These are phyloP conservation scores for Eulimnadia texana DNA, from an alignment of 1,140 invertebrate genomes.

Conservation along the genomic window DNA sequence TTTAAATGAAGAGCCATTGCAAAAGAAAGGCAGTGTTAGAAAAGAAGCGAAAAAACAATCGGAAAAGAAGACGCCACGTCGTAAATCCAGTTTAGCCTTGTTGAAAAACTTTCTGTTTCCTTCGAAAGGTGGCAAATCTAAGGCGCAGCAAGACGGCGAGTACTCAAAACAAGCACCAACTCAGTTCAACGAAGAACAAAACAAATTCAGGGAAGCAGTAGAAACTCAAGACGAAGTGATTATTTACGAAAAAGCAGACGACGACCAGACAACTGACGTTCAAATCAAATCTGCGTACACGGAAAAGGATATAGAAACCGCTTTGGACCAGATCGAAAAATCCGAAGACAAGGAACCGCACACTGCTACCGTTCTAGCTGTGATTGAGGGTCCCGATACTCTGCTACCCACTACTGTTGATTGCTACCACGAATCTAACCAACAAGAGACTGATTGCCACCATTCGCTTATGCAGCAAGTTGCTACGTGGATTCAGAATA, in stretches of 20 bases:
- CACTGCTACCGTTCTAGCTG: neutral
- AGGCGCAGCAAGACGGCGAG: neutral
- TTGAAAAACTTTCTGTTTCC: neutral
- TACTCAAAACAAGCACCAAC: neutral
- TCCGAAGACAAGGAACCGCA: neutral
- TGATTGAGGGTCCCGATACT: neutral
- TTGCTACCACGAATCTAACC: too few relatives aligned
- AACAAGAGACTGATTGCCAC: too few relatives aligned
- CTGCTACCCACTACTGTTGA: neutral
- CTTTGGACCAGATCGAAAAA: neutral
- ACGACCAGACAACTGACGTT: neutral
- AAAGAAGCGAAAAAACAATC: neutral
- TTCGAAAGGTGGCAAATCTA: neutral
- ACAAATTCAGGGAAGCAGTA: neutral
- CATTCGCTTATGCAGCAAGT: neutral
- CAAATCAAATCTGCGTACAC: neutral
- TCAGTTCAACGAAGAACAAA: neutral
- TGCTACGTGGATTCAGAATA: neutral
- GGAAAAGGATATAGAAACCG: neutral
- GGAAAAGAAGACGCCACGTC: neutral
- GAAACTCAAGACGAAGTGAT: too few relatives aligned
- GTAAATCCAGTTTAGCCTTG: slow-evolving; percentile 6
- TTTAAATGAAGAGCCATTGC: too few relatives aligned
- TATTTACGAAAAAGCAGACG: neutral
- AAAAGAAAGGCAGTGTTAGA: neutral